phyloP scores from a whole-genome alignment of 2,113 vertebrate species.

The Pterophyllum scalare region DNA sequence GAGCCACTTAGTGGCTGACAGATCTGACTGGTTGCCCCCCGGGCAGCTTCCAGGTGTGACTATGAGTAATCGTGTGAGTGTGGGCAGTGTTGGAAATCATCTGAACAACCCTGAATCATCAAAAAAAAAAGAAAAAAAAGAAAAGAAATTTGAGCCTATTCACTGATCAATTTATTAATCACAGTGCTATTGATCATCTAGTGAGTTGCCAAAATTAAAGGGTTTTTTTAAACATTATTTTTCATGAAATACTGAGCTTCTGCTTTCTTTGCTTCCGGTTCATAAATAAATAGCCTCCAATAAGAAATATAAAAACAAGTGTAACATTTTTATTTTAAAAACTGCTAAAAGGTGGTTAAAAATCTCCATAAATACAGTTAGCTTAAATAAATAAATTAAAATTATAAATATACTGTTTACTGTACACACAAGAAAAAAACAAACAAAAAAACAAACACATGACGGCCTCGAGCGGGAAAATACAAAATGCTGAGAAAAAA shows the following conservation, averaged over 20 bases:
- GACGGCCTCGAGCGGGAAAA: slow-evolving; percentile 70
- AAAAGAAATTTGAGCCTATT: slow-evolving; percentile 21
- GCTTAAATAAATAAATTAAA: slow-evolving; percentile 87
- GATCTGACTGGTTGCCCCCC: slow-evolving; percentile 17
- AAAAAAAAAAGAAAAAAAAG: slow-evolving; percentile 7
- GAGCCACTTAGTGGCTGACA: slow-evolving; percentile 13
- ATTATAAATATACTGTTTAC: slow-evolving; percentile 80
- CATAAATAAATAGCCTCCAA: slow-evolving; percentile 81
- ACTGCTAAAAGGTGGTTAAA: slow-evolving; percentile 72
- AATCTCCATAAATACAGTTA: slow-evolving; percentile 84
- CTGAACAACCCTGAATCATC: background rate
- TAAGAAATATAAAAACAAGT: slow-evolving; percentile 75
- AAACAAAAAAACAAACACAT: background rate
- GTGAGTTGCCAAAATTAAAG: slow-evolving; percentile 37
- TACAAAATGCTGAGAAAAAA: slow-evolving; percentile 70
- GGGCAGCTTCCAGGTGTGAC: slow-evolving; percentile 5
- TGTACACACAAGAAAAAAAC: slow-evolving; percentile 67
- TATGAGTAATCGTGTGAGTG: background rate
- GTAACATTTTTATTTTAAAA: slow-evolving; percentile 73
- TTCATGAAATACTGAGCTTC: slow-evolving; percentile 45
- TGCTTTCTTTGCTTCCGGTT: slow-evolving; percentile 35
- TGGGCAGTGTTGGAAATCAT: background rate
- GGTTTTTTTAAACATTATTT: slow-evolving; percentile 1
- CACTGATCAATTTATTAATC: slow-evolving; percentile 54
- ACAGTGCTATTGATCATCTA: slow-evolving; percentile 66